These are phyloP conservation scores for Beris chalybata DNA, from an alignment of 2,888 invertebrate species.

Conservation along the genomic window DNA sequence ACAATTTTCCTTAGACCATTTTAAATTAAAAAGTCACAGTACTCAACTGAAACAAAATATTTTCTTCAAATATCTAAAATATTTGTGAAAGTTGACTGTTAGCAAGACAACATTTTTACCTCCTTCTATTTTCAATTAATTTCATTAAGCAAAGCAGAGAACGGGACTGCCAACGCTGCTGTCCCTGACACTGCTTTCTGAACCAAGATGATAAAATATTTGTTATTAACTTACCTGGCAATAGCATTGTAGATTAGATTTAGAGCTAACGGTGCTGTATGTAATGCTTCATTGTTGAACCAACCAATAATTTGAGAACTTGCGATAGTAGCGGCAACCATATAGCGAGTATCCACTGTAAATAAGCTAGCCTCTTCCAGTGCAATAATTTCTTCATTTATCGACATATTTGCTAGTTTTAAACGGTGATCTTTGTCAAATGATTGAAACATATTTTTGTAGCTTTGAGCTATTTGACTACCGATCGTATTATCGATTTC, in stretches of 20 bases:
- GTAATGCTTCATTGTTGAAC: conserved; percentile 77
- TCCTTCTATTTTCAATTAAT: no score
- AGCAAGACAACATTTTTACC: no score
- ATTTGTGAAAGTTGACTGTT: no score
- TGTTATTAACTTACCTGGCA: conserved; percentile 42
- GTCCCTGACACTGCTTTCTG: no score
- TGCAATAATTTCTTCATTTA: background rate
- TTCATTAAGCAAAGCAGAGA: no score
- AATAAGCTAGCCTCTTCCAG: background rate
- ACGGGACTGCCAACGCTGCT: no score
- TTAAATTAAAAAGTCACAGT: no score
- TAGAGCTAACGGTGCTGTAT: conserved; percentile 66
- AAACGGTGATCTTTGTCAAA: background rate
- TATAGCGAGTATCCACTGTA: conserved; percentile 57
- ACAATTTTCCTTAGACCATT: no score
- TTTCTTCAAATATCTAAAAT: no score
- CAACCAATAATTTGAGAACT: conserved; percentile 60
- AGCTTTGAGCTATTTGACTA: background rate
- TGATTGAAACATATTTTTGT: background rate
- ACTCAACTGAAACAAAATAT: no score
- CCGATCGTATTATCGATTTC: background rate
- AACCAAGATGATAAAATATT: background rate
- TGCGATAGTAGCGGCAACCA: conserved; percentile 62
- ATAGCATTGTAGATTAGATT: conserved; percentile 64
- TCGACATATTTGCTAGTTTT: background rate